Conservation (phyloP, 2,888 invertebrate species). For the Plemyria rubiginata region DNA sequence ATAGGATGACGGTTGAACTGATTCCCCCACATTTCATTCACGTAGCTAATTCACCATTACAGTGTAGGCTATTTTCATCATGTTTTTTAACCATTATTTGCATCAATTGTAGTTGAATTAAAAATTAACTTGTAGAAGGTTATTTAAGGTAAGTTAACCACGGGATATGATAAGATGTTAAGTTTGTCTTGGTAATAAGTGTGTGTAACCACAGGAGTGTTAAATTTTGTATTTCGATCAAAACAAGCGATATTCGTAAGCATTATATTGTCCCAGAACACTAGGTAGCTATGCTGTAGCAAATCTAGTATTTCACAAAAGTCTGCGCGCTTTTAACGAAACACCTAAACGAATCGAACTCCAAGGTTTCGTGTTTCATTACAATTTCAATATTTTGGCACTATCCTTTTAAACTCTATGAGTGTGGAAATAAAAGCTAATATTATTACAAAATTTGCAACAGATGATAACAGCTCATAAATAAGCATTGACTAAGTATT, state of each 20-base stretch:
- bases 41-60: conserved; percentile 16
- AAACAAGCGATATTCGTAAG: conserved; percentile 1
- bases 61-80: conserved; percentile 15
- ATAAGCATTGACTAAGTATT: conserved; percentile 23
- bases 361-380: conserved; percentile 42
- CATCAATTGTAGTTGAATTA: not conserved
- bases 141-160: not conserved
- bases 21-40: conserved; percentile 29
- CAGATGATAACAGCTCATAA: conserved; percentile 22
- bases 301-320: conserved; percentile 41
- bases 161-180: not conserved
- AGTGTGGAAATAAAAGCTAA: conserved; percentile 13
- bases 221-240: not conserved
- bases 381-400: conserved; percentile 39
- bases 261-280: conserved; percentile 18
- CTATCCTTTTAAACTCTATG: conserved; percentile 19
- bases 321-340: conserved; percentile 37
- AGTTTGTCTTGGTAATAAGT: not conserved
- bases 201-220: not conserved
- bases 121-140: not conserved
- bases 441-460: conserved; percentile 8
- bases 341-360: conserved; percentile 43
- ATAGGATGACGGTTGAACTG: conserved; percentile 39
- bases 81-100: conserved; percentile 13
- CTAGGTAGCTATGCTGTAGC: conserved; percentile 13